phyloP scores from a whole-genome alignment of 2,797 vertebrate genomes.

The Diceros bicornis region DNA sequence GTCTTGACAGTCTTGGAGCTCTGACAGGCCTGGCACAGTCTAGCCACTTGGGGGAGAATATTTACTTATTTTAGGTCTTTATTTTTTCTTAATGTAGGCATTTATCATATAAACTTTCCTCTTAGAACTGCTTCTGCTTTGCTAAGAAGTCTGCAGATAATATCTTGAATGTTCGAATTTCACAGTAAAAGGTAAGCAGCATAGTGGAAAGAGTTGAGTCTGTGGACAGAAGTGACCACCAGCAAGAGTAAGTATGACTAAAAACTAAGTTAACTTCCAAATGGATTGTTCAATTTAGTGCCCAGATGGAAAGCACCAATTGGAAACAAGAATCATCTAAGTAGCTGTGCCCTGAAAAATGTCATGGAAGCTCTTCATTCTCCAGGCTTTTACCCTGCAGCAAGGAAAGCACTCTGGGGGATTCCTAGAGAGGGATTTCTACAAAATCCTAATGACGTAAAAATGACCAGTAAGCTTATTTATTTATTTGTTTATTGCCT shows the following conservation, averaged over 20 bases:
- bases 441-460: background rate
- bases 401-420: background rate
- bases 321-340: background rate
- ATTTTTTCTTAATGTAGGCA: too few relatives aligned
- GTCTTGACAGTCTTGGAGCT: background rate
- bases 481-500: background rate
- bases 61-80: too few relatives aligned
- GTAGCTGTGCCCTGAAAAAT: background rate
- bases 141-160: slow-evolving; percentile 49
- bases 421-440: background rate
- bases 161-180: slow-evolving; percentile 2
- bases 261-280: slow-evolving; percentile 3
- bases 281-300: background rate
- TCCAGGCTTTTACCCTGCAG: background rate
- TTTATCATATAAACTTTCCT: too few relatives aligned
- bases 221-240: background rate
- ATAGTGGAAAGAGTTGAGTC: background rate
- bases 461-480: background rate
- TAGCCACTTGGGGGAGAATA: background rate
- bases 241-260: background rate
- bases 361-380: background rate
- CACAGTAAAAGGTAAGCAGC: background rate
- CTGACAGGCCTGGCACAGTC: background rate
- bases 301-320: background rate
- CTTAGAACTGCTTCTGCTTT: background rate